Evolutionary conservation across 2,797 vertebrate genomes (phyloP), one percentile per base, ranked within the genome.

Genomic region (Hoplostethus mediterraneus): DNA sequence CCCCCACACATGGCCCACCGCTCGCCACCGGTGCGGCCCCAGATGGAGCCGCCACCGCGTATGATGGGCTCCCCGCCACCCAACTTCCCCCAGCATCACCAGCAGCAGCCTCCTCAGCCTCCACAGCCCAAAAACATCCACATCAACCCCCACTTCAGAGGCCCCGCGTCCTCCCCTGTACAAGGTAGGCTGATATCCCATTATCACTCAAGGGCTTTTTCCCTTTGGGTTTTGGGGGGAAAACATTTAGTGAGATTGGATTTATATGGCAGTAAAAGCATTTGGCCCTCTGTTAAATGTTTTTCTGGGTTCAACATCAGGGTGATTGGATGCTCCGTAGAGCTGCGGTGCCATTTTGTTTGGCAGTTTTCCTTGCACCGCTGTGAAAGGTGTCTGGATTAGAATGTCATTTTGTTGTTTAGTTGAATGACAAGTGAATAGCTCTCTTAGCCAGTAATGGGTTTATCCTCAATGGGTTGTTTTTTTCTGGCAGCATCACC

Each of bases 61-160:
- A 94, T 96, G 85, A 94, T 97, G 94, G 95, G 89, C 91, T 95
- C 96, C 38, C 95, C 96, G 0, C 94, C 95, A 14, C 90, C 96
- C 28, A 89, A 92, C 25, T 95, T 94, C 89, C 89, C 95, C 52
- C 94, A 93, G 38, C 90, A 90, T 49, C 89, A 87, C 54, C 93
- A 97, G 93, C 88, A 88, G 54, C 93, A 90, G 64, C 92, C 90
- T 4, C 95, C 96, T 21, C 21, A 21, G 21, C 21, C 21, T 21
- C 21, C 21, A 36, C 97, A 97, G 79, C 95, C 97, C 60, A 99
- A 99, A 93, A 99, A 99, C 84, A 99, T 99, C 78, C 98, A 99
- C 89, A 99, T 99, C 86, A 99, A 99, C 81, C 98, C 98, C 0
- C 98, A 99, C 94, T 99, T 99, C 93, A 96, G 98, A 93, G 98